A percentile compares a stretch with the other conserved stretches of the same genome.
phyloP scores from a whole-genome alignment of 2,113 vertebrate genomes.

The Catharus minimus region DNA sequence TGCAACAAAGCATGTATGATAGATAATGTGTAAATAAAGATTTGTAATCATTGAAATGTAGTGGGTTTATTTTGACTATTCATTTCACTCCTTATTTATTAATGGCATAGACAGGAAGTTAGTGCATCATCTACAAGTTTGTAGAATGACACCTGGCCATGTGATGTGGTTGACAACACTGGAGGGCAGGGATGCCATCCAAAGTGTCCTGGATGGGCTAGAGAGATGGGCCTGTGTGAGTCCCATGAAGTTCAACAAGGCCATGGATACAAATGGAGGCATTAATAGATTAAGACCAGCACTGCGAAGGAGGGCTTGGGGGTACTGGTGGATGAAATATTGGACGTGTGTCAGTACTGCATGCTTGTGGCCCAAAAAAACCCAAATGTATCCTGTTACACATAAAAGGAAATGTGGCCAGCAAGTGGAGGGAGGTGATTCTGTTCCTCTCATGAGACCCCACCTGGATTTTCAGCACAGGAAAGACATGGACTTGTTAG shows the following conservation, averaged over 20 bases:
- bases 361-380: not conserved
- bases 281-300: not conserved
- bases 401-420: not conserved
- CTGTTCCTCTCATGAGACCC: not conserved
- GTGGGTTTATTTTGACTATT: not conserved
- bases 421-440: not conserved
- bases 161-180: not conserved
- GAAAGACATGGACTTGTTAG: not conserved
- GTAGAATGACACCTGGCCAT: not conserved
- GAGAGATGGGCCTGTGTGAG: fast-evolving
- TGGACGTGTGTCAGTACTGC: fast-evolving
- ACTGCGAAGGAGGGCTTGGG: not conserved
- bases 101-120: not conserved
- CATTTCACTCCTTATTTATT: not conserved
- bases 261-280: not conserved
- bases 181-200: not conserved
- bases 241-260: not conserved
- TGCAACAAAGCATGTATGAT: not conserved
- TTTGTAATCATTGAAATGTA: not conserved
- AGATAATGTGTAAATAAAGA: not conserved
- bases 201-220: fast-evolving
- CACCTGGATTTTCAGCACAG: not conserved
- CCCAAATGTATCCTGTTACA: no score
- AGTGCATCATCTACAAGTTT: not conserved
- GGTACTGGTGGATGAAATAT: not conserved